A percentile compares a stretch with the other conserved stretches of the same genome.
Evolutionary conservation across 1,140 invertebrate species (phyloP).

Genomic region (Hermetia illucens): DNA sequence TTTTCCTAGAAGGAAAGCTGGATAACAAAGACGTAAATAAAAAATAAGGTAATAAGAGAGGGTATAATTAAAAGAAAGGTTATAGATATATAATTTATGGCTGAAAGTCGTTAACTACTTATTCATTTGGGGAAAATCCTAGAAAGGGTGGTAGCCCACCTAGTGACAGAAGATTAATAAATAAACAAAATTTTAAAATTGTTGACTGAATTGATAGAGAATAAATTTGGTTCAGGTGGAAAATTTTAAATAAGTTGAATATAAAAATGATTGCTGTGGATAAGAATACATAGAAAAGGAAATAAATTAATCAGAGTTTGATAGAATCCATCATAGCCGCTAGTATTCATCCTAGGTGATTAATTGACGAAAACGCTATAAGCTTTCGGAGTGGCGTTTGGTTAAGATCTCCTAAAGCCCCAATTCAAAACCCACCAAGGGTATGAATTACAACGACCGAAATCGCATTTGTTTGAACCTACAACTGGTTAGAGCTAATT

Average conservation of each 20-base stretch:
- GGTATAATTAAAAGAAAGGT: constrained; percentile 30
- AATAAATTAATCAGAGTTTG: constrained; percentile 31
- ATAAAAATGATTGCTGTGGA: constrained; percentile 26
- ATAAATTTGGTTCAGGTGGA: constrained; percentile 33
- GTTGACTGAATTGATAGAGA: constrained; percentile 21
- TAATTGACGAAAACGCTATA: constrained; percentile 37
- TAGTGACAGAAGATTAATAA: constrained; percentile 35
- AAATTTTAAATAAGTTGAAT: constrained; percentile 31
- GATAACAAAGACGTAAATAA: constrained; percentile 32
- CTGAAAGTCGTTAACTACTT: constrained; percentile 32
- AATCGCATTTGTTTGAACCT: constrained; percentile 27
- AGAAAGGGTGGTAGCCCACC: constrained; percentile 36
- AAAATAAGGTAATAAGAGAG: constrained; percentile 33
- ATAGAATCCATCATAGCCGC: constrained; percentile 23
- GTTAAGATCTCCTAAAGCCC: constrained; percentile 30
- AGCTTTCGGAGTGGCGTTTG: constrained; percentile 35
- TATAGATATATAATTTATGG: constrained; percentile 25
- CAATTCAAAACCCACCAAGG: too few species aligned
- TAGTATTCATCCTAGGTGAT: constrained; percentile 37
- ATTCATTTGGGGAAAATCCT: constrained; percentile 39
- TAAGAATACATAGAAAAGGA: constrained; percentile 31
- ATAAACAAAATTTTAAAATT: constrained; percentile 30
- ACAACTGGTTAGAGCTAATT: constrained; percentile 24
- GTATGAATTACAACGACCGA: too few species aligned
- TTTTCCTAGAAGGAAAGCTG: constrained; percentile 28